Percentiles rank a stretch among this genome's conserved stretches.
Evolutionary conservation across 2,888 invertebrate genomes (phyloP).

Genomic region (Chironomus tentans): DNA sequence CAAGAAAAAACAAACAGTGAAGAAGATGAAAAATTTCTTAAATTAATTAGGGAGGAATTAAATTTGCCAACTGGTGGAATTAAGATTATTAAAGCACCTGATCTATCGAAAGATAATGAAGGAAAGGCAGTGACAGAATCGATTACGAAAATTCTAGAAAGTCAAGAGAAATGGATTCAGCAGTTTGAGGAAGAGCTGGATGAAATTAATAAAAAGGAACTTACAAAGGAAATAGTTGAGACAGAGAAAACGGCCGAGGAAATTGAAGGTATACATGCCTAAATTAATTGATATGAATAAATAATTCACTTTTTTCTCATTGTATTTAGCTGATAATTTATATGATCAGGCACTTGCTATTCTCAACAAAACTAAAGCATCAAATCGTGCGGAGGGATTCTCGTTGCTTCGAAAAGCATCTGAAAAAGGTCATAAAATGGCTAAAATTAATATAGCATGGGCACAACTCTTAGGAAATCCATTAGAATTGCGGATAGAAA

Average conservation of each 20-base stretch:
- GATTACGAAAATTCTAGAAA: constrained; percentile 35
- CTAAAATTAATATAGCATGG: constrained; percentile 81
- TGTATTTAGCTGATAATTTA: constrained; percentile 55
- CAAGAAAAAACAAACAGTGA: not conserved
- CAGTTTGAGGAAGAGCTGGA: constrained; percentile 42
- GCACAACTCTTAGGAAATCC: constrained; percentile 76
- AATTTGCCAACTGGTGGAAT: constrained; percentile 32
- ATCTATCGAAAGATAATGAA: constrained; percentile 40
- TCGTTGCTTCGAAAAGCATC: constrained; percentile 70
- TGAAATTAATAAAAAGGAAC: constrained; percentile 34
- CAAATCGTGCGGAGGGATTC: constrained; percentile 59
- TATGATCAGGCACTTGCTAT: constrained; percentile 63
- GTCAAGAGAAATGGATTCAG: constrained; percentile 32
- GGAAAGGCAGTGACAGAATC: constrained; percentile 34
- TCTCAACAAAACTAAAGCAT: constrained; percentile 53
- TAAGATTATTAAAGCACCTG: constrained; percentile 40
- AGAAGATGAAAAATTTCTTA: constrained; percentile 4
- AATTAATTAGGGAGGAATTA: constrained; percentile 14
- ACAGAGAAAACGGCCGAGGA: constrained; percentile 53
- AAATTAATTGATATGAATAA: constrained; percentile 15
- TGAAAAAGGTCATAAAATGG: constrained; percentile 66
- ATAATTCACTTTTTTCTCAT: not conserved
- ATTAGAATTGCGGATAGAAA: constrained; percentile 63
- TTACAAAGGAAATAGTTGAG: constrained; percentile 39
- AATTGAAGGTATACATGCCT: constrained; percentile 49